Percentiles rank a stretch among this genome's conserved stretches.
These are phyloP conservation scores for Actenoides hombroni DNA, from an alignment of 2,113 vertebrate genomes.

Conservation along the genomic window DNA sequence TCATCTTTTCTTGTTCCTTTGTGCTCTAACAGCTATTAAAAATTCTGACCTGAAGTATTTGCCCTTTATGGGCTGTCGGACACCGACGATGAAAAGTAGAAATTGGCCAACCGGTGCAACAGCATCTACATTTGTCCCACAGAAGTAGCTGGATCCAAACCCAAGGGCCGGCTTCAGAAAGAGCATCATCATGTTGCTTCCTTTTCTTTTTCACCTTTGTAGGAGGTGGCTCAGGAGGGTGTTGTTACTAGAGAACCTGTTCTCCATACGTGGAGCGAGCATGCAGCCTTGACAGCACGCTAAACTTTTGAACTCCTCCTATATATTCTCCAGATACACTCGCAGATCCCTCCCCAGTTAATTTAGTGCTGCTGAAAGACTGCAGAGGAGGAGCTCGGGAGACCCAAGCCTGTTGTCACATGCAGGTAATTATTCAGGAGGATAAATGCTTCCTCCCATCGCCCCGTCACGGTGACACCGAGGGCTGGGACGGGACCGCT, in stretches of 20 bases:
- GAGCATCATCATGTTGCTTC: neutral
- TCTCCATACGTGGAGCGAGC: neutral
- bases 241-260: neutral
- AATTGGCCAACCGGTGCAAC: neutral
- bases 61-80: neutral
- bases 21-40: neutral
- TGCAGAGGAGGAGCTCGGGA: slow-evolving; percentile 3
- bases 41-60: neutral
- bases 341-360: neutral
- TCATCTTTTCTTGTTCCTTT: neutral
- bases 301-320: slow-evolving; percentile 51
- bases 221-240: neutral
- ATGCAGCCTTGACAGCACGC: rapidly evolving
- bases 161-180: neutral
- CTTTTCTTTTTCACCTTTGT: neutral
- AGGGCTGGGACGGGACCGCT: neutral
- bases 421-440: neutral
- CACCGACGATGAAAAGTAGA: neutral
- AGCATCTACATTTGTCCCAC: neutral
- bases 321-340: slow-evolving; percentile 18
- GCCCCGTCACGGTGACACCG: rapidly evolving
- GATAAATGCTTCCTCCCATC: neutral
- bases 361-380: slow-evolving; percentile 12
- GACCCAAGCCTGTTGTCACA: neutral
- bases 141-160: neutral